Evolutionary conservation across 53 echinoderm and acorn worm genomes (phyloP).

Genomic region (Zoroaster sp.): DNA sequence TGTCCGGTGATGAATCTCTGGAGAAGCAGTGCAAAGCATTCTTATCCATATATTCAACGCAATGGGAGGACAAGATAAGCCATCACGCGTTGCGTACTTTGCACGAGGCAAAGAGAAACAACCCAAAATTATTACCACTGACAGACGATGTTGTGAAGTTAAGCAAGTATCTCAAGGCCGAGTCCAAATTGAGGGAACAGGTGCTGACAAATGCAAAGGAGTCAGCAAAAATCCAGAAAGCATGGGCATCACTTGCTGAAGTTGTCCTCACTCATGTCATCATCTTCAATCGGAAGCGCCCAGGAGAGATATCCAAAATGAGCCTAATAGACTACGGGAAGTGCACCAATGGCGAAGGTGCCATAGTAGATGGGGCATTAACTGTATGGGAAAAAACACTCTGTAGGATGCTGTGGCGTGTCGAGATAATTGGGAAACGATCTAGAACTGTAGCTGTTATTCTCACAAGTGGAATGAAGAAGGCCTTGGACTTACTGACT

Average conservation of each 20-base stretch:
- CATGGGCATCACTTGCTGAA: constrained; percentile 63
- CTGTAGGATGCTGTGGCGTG: constrained; percentile 62
- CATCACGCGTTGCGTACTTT: constrained; percentile 66
- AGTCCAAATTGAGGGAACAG: neutral
- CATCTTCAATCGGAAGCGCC: constrained; percentile 72
- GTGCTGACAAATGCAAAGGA: neutral
- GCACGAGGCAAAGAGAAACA: constrained; percentile 54
- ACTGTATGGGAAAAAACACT: constrained; percentile 71
- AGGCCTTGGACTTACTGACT: constrained; percentile 55
- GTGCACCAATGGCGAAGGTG: constrained; percentile 46
- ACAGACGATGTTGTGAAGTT: constrained; percentile 63
- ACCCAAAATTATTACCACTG: constrained; percentile 58
- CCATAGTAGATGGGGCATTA: constrained; percentile 54
- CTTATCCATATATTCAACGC: constrained; percentile 35
- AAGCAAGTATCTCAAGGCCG: constrained; percentile 33
- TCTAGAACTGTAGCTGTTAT: constrained; percentile 70
- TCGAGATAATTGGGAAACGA: constrained; percentile 77
- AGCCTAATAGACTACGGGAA: constrained; percentile 57
- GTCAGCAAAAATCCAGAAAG: neutral
- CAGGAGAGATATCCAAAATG: constrained; percentile 79
- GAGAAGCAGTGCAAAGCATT: constrained; percentile 34
- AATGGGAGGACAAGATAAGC: constrained; percentile 64
- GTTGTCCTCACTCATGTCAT: constrained; percentile 51
- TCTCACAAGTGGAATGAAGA: constrained; percentile 60
- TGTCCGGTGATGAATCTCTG: constrained; percentile 35